Evolutionary conservation across 2,113 vertebrate genomes (phyloP), one percentile per base, ranked within the genome.

Genomic region (Brachypteracias leptosomus): DNA sequence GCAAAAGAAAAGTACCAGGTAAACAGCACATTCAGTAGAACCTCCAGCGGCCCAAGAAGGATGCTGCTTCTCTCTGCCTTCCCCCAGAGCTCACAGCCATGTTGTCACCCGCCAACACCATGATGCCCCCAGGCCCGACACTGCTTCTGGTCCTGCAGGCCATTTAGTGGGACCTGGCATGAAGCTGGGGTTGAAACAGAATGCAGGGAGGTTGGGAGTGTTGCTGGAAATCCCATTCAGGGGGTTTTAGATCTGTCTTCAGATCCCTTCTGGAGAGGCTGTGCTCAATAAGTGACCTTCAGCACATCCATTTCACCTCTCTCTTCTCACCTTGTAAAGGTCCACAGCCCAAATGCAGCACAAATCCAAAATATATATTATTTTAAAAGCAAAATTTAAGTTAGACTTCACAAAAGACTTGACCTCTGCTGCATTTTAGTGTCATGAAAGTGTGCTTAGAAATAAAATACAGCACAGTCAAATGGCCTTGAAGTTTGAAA

Each of bases 181-280:
- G 28, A 90, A 85, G 85, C 86, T n/a, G 10, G 88, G 89, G 85
- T 73, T 86, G 61, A 71, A 94, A 92, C 51, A 51, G 54, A 93
- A 79, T 11, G 46, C 31, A 25, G 46, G 5, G 16, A 35, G 40
- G 20, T 82, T 75, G 95, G 76, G 66, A 85, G 83, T 9, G 35
- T 51, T 63, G 86, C 74, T 89, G 82, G 92, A 67, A 96, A 95
- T 93, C 67, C 86, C 76, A 40, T 67, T 91, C 85, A 44, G 42
- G 74, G 59, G 70, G 58, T 92, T 78, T 80, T 16, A 80, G 54
- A 84, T 95, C 85, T 96, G 94, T 94, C 95, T 97, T 91, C 90
- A 82, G 78, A 94, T 96, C 90, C 81, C 85, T 94, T 97, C 94
- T 74, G 90, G 88, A 97, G 91, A 94, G 93, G 78, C 88, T 87